Base-by-base conservation (phyloP, 2,797 vertebrate species). In the Pseudochaenichthys georgianus region DNA sequence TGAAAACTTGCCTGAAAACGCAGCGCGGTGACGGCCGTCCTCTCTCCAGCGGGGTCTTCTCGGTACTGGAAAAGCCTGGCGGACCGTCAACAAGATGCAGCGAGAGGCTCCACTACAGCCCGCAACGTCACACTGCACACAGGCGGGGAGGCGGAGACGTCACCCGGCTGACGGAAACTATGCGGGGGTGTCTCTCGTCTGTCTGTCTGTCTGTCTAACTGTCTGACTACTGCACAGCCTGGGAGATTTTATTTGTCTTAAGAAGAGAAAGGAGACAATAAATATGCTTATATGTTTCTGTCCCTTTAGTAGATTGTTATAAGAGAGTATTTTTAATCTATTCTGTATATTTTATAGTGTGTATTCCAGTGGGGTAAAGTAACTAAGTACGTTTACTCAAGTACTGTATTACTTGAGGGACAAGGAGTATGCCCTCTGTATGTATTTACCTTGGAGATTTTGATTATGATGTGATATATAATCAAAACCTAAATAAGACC, bases 131-230 rank as follows among this genome's bases (percentile, higher is more conserved):
- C 93, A 72, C 85, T 84, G 90, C 88, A 90, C 94, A 92, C 94
- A 84, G 86, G 88, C 88, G 66, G 84, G 88, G 90, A 90, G 90
- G 90, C 85, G 91, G 89, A 91, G 89, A 95, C 95, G 95, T 95
- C 95, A 95, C 80, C 75, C 83, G 90, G 85, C 92, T 88, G 90
- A 89, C 92, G 94, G 95, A 95, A 93, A 95, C 93, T 91, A 91
- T 91, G 94, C 92, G 91, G 92, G 93, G 94, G 93, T 91, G 95
- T 95, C 92, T 92, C 83, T 90, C 73, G 53, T 54, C 55, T 45
- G 77, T 45, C 48, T 75, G 76, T 15, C 70, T 78, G 74, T 10
- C 59, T 66, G 73, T 58, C 42, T 58, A 77, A 67, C 23, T 60
- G 41, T 43, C n/a, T 78, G 76, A 69, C 70, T 84, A 38, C 34